Evolutionary conservation across 1,140 invertebrate species (phyloP).

Genomic region (Ostrea edulis): DNA sequence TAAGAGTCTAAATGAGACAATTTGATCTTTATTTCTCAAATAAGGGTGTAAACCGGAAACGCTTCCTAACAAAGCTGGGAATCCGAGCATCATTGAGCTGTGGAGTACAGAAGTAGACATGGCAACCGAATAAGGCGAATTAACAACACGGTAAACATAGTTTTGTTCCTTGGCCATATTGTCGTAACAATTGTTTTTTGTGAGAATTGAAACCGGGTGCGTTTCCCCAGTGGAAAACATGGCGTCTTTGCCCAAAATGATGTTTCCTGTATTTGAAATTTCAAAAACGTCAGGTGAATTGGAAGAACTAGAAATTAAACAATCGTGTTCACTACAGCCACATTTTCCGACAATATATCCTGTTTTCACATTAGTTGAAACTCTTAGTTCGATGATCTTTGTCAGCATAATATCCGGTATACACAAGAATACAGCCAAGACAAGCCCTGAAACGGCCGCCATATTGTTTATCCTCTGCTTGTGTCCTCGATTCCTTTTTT

Average conservation of each 20-base stretch:
- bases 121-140: background rate
- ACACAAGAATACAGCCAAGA: background rate
- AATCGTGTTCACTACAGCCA: background rate
- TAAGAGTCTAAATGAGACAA: background rate
- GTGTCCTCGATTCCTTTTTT: background rate
- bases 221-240: background rate
- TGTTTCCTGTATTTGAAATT: conserved; percentile 15
- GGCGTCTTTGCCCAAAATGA: conserved; percentile 6
- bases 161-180: background rate
- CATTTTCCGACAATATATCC: background rate
- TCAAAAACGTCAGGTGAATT: background rate
- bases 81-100: background rate
- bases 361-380: background rate
- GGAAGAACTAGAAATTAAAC: background rate
- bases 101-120: background rate
- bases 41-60: background rate
- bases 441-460: conserved; percentile 11
- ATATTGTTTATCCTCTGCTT: conserved; percentile 11
- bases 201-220: background rate
- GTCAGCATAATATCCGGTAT: background rate
- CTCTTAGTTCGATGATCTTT: background rate
- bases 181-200: conserved; percentile 4
- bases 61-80: background rate
- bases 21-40: background rate
- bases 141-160: background rate